A percentile compares a stretch with the other conserved stretches of the same genome.
phyloP scores from a whole-genome alignment of 1,140 invertebrate genomes.

The Temnothorax longispinosus region DNA sequence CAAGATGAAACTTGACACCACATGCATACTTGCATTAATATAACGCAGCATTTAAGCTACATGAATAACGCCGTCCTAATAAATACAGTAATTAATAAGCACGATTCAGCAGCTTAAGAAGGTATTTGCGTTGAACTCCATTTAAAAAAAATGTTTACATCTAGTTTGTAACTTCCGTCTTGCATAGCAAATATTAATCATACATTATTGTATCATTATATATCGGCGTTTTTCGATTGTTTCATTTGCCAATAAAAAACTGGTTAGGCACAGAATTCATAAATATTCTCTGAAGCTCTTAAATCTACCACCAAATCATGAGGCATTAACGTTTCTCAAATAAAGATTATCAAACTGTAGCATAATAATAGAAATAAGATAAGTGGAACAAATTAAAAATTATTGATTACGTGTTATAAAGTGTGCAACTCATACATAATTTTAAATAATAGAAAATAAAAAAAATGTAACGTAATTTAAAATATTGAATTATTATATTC shows the following conservation, averaged over 20 bases:
- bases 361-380: background rate
- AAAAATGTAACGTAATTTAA: background rate
- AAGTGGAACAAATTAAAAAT: background rate
- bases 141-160: slow-evolving; percentile 58
- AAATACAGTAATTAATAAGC: slow-evolving; percentile 79
- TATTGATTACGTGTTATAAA: background rate
- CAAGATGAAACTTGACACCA: slow-evolving; percentile 79
- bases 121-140: slow-evolving; percentile 78
- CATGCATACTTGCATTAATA: slow-evolving; percentile 77
- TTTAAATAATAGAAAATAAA: slow-evolving; percentile 6
- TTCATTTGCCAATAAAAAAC: slow-evolving; percentile 73
- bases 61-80: slow-evolving; percentile 81
- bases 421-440: slow-evolving; percentile 36
- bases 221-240: slow-evolving; percentile 62
- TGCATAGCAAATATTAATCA: slow-evolving; percentile 37
- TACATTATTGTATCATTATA: slow-evolving; percentile 24
- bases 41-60: slow-evolving; percentile 77
- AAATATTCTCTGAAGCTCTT: slow-evolving; percentile 50
- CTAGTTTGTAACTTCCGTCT: slow-evolving; percentile 61
- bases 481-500: background rate
- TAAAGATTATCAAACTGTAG: slow-evolving; percentile 10
- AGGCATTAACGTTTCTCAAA: slow-evolving; percentile 53
- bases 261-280: slow-evolving; percentile 73
- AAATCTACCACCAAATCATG: slow-evolving; percentile 79
- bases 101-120: slow-evolving; percentile 77